Conservation (phyloP, 2,113 vertebrate genomes). For the Todiramphus chloris region DNA sequence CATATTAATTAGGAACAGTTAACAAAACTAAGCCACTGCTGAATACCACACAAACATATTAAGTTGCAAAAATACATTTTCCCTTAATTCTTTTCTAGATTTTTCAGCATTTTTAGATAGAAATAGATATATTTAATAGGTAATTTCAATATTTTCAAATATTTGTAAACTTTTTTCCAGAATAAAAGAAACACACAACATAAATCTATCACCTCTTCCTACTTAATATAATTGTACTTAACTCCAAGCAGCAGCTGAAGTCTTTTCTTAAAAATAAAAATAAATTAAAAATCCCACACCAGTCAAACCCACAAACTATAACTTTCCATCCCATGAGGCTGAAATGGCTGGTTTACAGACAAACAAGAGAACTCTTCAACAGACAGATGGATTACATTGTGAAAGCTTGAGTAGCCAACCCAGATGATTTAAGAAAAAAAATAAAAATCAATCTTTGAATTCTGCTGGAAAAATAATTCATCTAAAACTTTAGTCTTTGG, state of each 20-base stretch:
- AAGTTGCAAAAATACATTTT: not conserved
- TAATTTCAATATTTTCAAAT: too few species aligned
- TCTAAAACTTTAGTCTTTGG: not conserved
- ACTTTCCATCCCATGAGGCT: not conserved
- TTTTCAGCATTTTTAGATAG: not conserved
- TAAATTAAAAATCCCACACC: too few species aligned
- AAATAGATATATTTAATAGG: too few species aligned
- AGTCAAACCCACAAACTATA: not conserved
- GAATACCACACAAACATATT: not conserved
- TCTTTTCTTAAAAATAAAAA: not conserved
- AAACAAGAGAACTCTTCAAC: not conserved
- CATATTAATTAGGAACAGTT: not conserved
- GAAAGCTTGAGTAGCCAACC: not conserved
- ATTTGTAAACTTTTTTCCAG: not conserved
- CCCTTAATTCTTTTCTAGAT: not conserved
- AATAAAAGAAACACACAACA: not conserved
- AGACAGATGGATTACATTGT: accelerated
- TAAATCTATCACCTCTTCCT: not conserved
- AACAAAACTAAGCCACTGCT: not conserved
- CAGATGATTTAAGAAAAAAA: not conserved
- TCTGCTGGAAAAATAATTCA: not conserved
- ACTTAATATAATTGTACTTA: not conserved
- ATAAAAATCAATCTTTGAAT: not conserved
- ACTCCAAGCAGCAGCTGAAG: not conserved
- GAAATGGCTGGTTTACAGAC: not conserved